Evolutionary conservation across 2,113 vertebrate species (phyloP).

Genomic region (Mustelus asterias): DNA sequence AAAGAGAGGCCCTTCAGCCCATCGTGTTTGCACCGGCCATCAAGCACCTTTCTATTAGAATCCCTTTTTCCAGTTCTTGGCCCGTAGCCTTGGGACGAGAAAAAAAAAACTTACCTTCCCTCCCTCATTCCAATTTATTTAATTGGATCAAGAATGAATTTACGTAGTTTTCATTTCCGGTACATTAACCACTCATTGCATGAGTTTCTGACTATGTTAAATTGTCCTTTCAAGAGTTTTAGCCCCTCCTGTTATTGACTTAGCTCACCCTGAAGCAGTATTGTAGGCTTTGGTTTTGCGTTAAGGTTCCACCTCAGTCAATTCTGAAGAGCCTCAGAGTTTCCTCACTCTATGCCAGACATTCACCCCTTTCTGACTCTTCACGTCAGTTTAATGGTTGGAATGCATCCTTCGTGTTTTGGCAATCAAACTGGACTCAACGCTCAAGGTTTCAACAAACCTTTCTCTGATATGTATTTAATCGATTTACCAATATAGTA

Average conservation of each 20-base stretch:
- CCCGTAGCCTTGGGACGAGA: no score
- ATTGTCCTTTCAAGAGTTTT: not conserved
- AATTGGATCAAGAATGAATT: not conserved
- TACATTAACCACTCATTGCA: not conserved
- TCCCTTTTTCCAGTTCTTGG: no score
- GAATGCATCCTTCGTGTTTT: not conserved
- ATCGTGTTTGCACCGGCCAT: no score
- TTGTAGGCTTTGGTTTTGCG: not conserved
- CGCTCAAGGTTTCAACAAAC: not conserved
- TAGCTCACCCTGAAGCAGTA: not conserved
- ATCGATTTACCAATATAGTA: not conserved
- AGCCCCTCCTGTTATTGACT: not conserved
- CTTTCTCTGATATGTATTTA: not conserved
- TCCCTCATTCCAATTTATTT: not conserved
- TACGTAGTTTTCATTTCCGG: not conserved
- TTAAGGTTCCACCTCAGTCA: not conserved
- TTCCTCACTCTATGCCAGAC: not conserved
- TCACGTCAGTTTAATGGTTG: no score
- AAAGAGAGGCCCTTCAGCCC: no score
- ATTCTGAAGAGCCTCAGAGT: not conserved
- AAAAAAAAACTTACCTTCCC: not conserved
- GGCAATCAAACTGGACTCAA: not conserved
- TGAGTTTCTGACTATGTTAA: not conserved
- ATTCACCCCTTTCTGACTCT: not conserved
- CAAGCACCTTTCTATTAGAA: no score